A percentile compares a stretch with the other conserved stretches of the same genome.
Evolutionary conservation across 2,797 vertebrate species (phyloP).

Genomic region (Astyanax mexicanus): DNA sequence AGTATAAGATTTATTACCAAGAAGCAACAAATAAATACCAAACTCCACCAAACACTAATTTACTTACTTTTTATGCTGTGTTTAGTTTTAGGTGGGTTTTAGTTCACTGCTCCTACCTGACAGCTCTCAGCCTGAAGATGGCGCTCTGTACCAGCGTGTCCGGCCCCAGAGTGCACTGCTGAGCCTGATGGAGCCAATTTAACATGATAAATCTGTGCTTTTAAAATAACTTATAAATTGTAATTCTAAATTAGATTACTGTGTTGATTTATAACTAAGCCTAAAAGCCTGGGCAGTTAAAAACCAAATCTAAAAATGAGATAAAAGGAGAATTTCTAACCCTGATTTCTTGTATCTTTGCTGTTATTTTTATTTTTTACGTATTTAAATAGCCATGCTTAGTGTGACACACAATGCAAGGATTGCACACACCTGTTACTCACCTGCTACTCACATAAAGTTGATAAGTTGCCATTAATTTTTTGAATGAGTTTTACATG

Average conservation of each 20-base stretch:
- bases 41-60: too few relatives aligned
- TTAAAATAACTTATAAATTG: background rate
- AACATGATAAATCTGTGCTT: background rate
- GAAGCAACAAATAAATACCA: too few relatives aligned
- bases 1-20: too few relatives aligned
- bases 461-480: too few relatives aligned
- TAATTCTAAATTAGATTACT: background rate
- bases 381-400: background rate
- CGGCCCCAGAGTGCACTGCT: background rate
- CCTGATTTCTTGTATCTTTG: background rate
- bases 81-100: background rate
- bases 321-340: background rate
- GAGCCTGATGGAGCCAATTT: background rate
- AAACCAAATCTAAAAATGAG: too few relatives aligned
- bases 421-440: too few relatives aligned
- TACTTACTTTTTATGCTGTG: too few relatives aligned
- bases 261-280: background rate
- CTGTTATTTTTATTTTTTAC: background rate
- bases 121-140: slow-evolving; percentile 36
- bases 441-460: too few relatives aligned
- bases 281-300: background rate
- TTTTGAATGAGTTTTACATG: too few relatives aligned
- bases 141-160: slow-evolving; percentile 43
- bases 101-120: background rate
- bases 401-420: too few relatives aligned